A percentile compares a stretch with the other conserved stretches of the same genome.
These are phyloP conservation scores for Etia nguti DNA, from an alignment of 2,113 vertebrate genomes.

Conservation along the genomic window DNA sequence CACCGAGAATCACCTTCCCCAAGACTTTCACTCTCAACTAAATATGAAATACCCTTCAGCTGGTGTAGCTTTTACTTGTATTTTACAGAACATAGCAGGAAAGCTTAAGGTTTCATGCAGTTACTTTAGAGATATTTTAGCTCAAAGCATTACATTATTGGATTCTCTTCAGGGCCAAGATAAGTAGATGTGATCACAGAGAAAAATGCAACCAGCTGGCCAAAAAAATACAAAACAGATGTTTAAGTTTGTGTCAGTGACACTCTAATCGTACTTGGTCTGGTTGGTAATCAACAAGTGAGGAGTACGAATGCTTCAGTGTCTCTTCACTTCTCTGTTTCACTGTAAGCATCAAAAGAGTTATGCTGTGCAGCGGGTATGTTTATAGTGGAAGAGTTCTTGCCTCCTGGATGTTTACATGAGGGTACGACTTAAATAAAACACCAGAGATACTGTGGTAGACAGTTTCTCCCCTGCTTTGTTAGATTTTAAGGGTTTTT, in stretches of 20 bases:
- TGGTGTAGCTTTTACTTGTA: not conserved
- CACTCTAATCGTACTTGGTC: not conserved
- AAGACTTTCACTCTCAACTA: not conserved
- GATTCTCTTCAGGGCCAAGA: not conserved
- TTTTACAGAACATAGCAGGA: not conserved
- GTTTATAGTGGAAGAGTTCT: not conserved
- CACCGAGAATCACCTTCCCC: not conserved
- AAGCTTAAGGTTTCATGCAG: not conserved
- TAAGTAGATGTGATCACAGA: not conserved
- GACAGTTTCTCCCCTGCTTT: not conserved
- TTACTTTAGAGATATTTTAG: not conserved
- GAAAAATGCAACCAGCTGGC: not conserved
- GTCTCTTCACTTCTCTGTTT: not conserved
- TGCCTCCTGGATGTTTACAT: slow-evolving; percentile 2
- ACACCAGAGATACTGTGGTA: not conserved
- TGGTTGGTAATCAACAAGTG: not conserved
- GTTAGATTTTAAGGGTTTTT: fast-evolving
- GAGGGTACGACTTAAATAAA: slow-evolving; percentile 1
- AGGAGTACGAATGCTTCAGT: not conserved
- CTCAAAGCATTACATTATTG: not conserved
- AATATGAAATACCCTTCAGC: not conserved
- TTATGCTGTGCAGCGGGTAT: not conserved
- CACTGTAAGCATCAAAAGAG: not conserved
- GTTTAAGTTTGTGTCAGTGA: slow-evolving; percentile 2
- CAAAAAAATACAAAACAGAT: slow-evolving; percentile 28